phyloP scores from a whole-genome alignment of 1,140 invertebrate genomes.

The Drosophila guanche region DNA sequence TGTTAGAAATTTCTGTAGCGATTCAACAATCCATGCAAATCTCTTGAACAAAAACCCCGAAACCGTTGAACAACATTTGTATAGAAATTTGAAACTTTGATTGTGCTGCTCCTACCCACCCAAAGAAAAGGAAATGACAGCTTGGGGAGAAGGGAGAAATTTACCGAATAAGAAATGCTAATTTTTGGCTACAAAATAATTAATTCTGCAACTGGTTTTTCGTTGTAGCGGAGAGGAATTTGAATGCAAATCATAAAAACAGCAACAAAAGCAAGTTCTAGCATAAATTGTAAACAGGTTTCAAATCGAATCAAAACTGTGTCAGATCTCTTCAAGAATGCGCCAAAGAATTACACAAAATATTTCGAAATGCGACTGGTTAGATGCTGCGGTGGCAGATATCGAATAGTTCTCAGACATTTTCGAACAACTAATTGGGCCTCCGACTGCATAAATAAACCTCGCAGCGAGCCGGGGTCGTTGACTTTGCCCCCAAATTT shows the following conservation, averaged over 20 bases:
- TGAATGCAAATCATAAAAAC: conserved; percentile 8
- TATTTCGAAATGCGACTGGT: conserved; percentile 53
- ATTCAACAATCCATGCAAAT: conserved; percentile 33
- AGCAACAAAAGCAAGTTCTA: conserved; percentile 31
- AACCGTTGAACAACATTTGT: conserved; percentile 36
- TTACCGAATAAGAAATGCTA: conserved; percentile 35
- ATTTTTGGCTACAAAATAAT: conserved; percentile 27
- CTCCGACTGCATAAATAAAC: conserved; percentile 51
- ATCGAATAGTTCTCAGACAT: conserved; percentile 44
- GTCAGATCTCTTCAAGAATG: conserved; percentile 61
- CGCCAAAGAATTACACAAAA: conserved; percentile 49
- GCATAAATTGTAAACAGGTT: conserved; percentile 55
- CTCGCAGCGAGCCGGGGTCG: conserved; percentile 9
- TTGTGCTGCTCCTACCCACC: background rate
- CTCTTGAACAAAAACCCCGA: background rate
- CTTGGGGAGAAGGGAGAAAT: conserved; percentile 35
- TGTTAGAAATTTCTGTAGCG: conserved; percentile 2
- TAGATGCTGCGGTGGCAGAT: conserved; percentile 25
- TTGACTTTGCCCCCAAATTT: conserved; percentile 48
- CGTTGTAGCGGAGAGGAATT: conserved; percentile 10
- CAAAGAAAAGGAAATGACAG: conserved; percentile 25
- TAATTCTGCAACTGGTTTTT: conserved; percentile 43
- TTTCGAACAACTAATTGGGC: conserved; percentile 60
- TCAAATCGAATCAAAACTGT: conserved; percentile 43
- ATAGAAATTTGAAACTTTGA: conserved; percentile 13